phyloP scores from a whole-genome alignment of 2,113 vertebrate species.

The Odontesthes bonariensis region DNA sequence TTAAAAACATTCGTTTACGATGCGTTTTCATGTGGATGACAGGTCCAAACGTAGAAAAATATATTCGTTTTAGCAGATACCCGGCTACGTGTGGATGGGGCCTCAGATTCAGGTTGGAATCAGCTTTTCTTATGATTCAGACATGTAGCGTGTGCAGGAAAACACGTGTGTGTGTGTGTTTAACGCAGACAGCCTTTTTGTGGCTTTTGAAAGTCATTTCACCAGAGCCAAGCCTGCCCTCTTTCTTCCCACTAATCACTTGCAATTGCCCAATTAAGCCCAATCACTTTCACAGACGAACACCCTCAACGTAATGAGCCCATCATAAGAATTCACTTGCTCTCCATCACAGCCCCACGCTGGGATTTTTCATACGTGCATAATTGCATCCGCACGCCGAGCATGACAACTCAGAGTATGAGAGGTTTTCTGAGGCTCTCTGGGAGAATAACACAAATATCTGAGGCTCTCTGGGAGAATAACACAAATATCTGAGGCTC shows the following conservation, averaged over 20 bases:
- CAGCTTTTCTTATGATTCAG: no score
- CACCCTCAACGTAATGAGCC: constrained; percentile 43
- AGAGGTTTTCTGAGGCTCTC: neutral
- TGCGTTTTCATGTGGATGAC: no score
- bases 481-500: constrained; percentile 9
- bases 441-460: neutral
- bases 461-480: no score
- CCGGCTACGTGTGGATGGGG: no score
- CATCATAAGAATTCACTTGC: constrained; percentile 19
- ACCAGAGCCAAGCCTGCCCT: constrained; percentile 23
- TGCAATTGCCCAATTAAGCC: constrained; percentile 61
- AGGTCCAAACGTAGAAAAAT: no score
- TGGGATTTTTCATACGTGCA: constrained; percentile 19
- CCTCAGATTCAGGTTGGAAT: neutral
- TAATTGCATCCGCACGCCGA: constrained; percentile 30
- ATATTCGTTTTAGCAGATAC: no score
- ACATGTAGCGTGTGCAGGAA: no score
- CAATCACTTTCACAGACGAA: constrained; percentile 61
- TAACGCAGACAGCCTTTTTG: neutral
- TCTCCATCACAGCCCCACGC: constrained; percentile 30
- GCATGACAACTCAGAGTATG: neutral
- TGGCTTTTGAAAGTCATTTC: constrained; percentile 28
- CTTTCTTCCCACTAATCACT: constrained; percentile 56
- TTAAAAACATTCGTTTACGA: no score
- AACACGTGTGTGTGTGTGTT: neutral